Evolutionary conservation across 1,140 invertebrate species (phyloP), one percentile per base, ranked within the genome.

Genomic region (Drosophila cardini): DNA sequence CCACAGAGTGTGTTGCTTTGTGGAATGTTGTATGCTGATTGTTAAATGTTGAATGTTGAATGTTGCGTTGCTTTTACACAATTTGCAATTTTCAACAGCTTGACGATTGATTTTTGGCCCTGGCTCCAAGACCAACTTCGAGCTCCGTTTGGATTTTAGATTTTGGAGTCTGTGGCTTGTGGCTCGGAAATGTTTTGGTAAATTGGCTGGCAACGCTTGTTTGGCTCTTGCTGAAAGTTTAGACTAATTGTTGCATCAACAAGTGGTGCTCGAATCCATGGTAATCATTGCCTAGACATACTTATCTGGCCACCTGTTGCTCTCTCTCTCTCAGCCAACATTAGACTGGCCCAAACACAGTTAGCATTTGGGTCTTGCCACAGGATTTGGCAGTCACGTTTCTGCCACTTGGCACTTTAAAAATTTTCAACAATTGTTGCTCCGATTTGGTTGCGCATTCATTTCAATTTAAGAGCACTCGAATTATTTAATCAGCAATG

Each of bases 221-320:
- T 86, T 76, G 78, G 65, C 58, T 63, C 53, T 62, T 73, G 83
- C 72, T 83, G 80, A 89, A 89, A 89, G 80, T 70, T 80, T 60
- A 80, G 84, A 60, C 80, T 87, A 87, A 87, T 87, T 87, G 85
- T 80, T 84, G 81, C 77, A 73, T 80, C 81, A 80, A 85, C 81
- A 79, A 80, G 46, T 67, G 61, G 48, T 61, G 63, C 67, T 36
- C 53, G 52, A 11, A 75, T 71, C 72, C 21, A 16, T 53, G 50
- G 32, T 36, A 42, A 48, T 56, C 57, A 63, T 34, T 3, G 34
- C 57, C 56, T 13, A 15, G 50, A 50, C 74, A 72, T 89, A 70
- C 58, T 52, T 53, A 87, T 87, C 84, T 74, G 70, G 67, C 84
- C 84, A 87, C 84, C 84, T 87, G 84, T 87, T 74, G 77, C 64